Percentiles rank a stretch among this genome's conserved stretches.
Evolutionary conservation across 2,888 invertebrate species (phyloP).

Genomic region (Dascillus cervinus): DNA sequence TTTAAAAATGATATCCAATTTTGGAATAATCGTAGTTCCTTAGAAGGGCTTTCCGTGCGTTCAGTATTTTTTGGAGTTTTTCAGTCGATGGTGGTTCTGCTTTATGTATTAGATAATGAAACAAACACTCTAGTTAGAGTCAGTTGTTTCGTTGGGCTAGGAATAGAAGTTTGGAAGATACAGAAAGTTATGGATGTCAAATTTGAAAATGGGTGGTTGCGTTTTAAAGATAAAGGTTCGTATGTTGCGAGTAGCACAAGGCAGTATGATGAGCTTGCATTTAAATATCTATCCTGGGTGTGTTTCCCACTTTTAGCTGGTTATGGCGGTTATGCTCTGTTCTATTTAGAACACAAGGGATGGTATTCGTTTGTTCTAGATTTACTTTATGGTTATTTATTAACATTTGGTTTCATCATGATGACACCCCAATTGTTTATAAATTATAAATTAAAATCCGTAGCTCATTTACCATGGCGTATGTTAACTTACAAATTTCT

Average conservation of each 20-base stretch:
- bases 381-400: constrained; percentile 94
- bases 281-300: constrained; percentile 92
- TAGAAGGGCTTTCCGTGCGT: constrained; percentile 95
- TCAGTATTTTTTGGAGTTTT: constrained; percentile 98
- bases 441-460: constrained; percentile 98
- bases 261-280: constrained; percentile 90
- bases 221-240: constrained; percentile 89
- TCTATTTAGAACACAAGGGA: constrained; percentile 96
- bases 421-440: constrained; percentile 99
- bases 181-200: constrained; percentile 89
- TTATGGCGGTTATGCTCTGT: constrained; percentile 91
- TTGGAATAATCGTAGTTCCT: constrained; percentile 94
- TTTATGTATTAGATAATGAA: constrained; percentile 98
- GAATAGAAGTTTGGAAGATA: constrained; percentile 99
- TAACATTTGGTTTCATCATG: constrained; percentile 99
- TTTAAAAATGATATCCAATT: constrained; percentile 99
- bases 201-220: constrained; percentile 68
- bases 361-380: constrained; percentile 98
- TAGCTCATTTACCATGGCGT: constrained; percentile 98
- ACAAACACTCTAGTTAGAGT: constrained; percentile 93
- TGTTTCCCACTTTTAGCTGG: constrained; percentile 88
- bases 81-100: constrained; percentile 87
- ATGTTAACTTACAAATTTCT: constrained; percentile 99
- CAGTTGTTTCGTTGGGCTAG: constrained; percentile 88
- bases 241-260: constrained; percentile 92